A percentile compares a stretch with the other conserved stretches of the same genome.
Conservation (phyloP, 2,888 invertebrate genomes). For the Agriopis aurantiaria region DNA sequence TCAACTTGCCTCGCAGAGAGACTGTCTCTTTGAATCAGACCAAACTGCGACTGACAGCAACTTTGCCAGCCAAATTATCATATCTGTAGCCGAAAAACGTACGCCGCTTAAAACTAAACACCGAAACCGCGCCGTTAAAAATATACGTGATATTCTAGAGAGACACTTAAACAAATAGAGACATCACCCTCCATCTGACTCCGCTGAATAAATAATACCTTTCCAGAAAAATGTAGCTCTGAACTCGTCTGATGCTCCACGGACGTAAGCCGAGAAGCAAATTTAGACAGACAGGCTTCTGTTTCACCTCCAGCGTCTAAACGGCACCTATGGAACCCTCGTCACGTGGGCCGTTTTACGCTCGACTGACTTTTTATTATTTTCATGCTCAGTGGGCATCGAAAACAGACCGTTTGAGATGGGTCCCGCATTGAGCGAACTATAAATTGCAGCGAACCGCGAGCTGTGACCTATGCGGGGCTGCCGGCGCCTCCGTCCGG, state of each 20-base stretch:
- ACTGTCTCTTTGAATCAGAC: not conserved
- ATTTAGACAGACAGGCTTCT: slow-evolving; percentile 35
- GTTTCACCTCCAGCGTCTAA: slow-evolving; percentile 34
- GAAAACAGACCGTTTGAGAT: slow-evolving; percentile 38
- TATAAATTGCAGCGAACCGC: slow-evolving; percentile 38
- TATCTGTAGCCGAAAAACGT: slow-evolving; percentile 6
- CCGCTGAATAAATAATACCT: slow-evolving; percentile 35
- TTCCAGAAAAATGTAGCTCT: slow-evolving; percentile 20
- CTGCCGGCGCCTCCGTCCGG: not conserved
- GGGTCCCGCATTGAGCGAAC: slow-evolving; percentile 35
- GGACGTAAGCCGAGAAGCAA: slow-evolving; percentile 36
- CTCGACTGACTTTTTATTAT: slow-evolving; percentile 47
- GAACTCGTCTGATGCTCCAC: slow-evolving; percentile 26
- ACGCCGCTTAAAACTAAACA: slow-evolving; percentile 9
- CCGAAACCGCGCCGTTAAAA: slow-evolving; percentile 14
- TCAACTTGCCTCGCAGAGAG: not conserved
- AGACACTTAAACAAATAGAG: slow-evolving; percentile 17
- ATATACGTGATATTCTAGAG: slow-evolving; percentile 20
- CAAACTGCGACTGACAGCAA: slow-evolving; percentile 2
- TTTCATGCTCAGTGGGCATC: slow-evolving; percentile 45
- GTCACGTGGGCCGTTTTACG: slow-evolving; percentile 45
- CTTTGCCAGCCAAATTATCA: slow-evolving; percentile 6
- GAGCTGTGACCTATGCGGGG: slow-evolving; percentile 4
- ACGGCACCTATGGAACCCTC: slow-evolving; percentile 42
- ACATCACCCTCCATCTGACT: slow-evolving; percentile 19